Evolutionary conservation across 92 coral and sea anemone species (phyloP).

Genomic region (Epizoanthus illoricatus): DNA sequence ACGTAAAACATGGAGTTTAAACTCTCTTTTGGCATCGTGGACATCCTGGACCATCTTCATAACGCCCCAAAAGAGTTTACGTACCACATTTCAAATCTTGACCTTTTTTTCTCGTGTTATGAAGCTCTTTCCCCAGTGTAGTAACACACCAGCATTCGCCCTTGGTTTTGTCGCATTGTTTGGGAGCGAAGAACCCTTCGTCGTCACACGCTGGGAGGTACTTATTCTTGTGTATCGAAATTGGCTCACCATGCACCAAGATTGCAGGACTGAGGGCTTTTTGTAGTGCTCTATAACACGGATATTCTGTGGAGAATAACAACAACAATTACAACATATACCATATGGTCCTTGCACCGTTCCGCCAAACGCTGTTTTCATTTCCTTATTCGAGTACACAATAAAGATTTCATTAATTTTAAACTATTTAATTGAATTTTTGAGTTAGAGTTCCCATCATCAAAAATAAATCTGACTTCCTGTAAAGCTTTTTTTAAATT

Average conservation of each 20-base stretch:
- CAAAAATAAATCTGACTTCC: too few species aligned
- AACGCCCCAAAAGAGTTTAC: background rate
- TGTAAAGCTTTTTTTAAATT: too few species aligned
- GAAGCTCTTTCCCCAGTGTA: slow-evolving; percentile 1
- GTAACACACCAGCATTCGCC: slow-evolving; percentile 11
- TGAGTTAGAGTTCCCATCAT: too few species aligned
- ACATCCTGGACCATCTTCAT: background rate
- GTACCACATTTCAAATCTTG: background rate
- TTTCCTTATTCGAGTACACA: too few species aligned
- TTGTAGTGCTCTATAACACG: slow-evolving; percentile 32
- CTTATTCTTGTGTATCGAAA: background rate
- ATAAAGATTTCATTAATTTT: too few species aligned
- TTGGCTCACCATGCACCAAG: slow-evolving; percentile 32
- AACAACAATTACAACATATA: background rate
- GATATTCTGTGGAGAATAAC: background rate
- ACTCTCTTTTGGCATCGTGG: background rate
- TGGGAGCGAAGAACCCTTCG: slow-evolving; percentile 3
- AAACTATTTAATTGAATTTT: too few species aligned
- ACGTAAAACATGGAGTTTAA: too few species aligned
- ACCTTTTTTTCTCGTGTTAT: slow-evolving; percentile 11
- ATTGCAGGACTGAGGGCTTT: slow-evolving; percentile 16
- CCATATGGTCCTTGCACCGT: too few species aligned
- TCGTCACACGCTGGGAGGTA: slow-evolving; percentile 4
- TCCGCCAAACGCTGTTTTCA: too few species aligned
- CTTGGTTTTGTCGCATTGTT: slow-evolving; percentile 8